Conservation (phyloP, 2,888 invertebrate species). For the Cenopis cana region DNA sequence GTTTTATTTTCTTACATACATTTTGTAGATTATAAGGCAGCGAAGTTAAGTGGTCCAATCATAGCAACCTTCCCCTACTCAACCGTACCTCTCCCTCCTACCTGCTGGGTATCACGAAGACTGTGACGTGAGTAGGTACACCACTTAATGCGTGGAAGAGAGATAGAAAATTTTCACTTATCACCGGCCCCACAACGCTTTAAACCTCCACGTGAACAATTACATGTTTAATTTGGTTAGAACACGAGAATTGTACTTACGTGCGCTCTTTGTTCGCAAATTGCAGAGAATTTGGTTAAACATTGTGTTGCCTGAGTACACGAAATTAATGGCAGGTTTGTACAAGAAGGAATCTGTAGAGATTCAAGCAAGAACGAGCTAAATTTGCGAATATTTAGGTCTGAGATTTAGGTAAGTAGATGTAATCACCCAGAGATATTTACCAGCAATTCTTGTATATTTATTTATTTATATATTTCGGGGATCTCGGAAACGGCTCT, state of each 20-base stretch:
- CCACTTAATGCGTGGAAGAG: neutral
- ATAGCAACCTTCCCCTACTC: too few relatives aligned
- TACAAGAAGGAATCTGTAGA: conserved; percentile 11
- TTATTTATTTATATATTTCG: too few relatives aligned
- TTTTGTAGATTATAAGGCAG: too few relatives aligned
- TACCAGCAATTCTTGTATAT: too few relatives aligned
- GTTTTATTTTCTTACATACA: too few relatives aligned
- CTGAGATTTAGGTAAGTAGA: neutral
- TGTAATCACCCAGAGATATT: too few relatives aligned
- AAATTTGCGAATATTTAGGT: neutral
- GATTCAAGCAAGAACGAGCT: neutral
- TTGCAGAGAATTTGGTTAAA: conserved; percentile 24
- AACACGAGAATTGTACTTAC: conserved; percentile 19
- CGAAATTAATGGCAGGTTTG: conserved; percentile 20
- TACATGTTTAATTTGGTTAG: conserved; percentile 31
- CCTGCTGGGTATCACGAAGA: too few relatives aligned
- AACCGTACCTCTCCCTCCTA: too few relatives aligned
- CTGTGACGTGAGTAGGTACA: too few relatives aligned
- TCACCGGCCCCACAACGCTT: neutral
- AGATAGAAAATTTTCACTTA: conserved; percentile 8
- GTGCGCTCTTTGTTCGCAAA: conserved; percentile 28
- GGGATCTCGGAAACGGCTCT: too few relatives aligned
- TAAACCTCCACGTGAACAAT: conserved; percentile 18
- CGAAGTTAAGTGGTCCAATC: too few relatives aligned
- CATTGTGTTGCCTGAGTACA: conserved; percentile 27